These are phyloP conservation scores for Operophtera brumata DNA, from an alignment of 2,888 invertebrate genomes.

Conservation along the genomic window DNA sequence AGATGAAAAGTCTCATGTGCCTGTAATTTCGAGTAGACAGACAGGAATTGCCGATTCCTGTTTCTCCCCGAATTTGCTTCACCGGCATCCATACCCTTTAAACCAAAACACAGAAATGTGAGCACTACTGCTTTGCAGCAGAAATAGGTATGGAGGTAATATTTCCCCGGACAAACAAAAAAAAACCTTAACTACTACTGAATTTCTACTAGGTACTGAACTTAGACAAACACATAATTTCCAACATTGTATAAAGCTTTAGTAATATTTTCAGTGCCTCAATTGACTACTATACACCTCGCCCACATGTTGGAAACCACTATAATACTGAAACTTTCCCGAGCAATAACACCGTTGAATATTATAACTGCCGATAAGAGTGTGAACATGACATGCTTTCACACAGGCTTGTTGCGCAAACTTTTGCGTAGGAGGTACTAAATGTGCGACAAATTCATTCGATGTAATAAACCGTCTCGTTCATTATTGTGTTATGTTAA, in stretches of 20 bases:
- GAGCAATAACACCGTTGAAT: constrained; percentile 1
- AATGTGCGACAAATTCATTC: constrained; percentile 1
- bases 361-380: constrained; percentile 6
- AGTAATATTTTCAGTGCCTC: not conserved
- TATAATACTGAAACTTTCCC: not conserved
- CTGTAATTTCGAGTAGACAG: too few relatives aligned
- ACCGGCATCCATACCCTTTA: too few relatives aligned
- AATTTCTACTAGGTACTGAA: too few relatives aligned
- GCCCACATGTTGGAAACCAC: not conserved
- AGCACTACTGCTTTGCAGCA: too few relatives aligned
- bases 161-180: too few relatives aligned
- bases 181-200: too few relatives aligned
- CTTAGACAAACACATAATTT: too few relatives aligned
- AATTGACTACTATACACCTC: not conserved
- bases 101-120: too few relatives aligned
- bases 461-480: constrained; percentile 3
- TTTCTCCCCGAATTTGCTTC: too few relatives aligned
- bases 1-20: too few relatives aligned
- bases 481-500: constrained; percentile 49
- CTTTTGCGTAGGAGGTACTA: constrained; percentile 3
- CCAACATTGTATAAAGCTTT: not conserved
- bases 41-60: too few relatives aligned
- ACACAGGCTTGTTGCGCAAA: not conserved
- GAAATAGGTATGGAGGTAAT: too few relatives aligned
- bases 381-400: constrained; percentile 6